phyloP scores from a whole-genome alignment of 64 coral and sea anemone genomes.

The Acropora tenuis region DNA sequence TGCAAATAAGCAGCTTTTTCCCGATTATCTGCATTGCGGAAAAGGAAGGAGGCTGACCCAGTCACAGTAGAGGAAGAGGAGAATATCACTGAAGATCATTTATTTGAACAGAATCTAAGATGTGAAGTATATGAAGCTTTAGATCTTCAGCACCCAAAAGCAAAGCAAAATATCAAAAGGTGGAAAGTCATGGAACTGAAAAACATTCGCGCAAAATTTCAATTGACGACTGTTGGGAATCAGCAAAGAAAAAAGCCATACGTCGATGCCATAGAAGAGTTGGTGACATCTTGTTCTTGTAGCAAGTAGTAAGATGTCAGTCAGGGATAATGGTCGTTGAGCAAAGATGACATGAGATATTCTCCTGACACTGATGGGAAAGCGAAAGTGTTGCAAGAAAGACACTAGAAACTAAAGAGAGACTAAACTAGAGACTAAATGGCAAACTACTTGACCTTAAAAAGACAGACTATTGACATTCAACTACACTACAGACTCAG shows the following conservation, averaged over 20 bases:
- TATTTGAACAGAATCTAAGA: background rate
- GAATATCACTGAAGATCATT: background rate
- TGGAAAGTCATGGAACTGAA: slow-evolving; percentile 9
- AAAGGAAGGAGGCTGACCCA: background rate
- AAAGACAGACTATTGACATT: too few species aligned
- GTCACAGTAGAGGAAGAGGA: background rate
- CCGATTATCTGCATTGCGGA: slow-evolving; percentile 9
- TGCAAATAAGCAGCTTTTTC: slow-evolving; percentile 40
- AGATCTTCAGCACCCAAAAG: background rate
- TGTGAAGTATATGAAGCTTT: too few species aligned
- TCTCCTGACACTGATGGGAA: too few species aligned
- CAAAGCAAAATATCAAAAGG: background rate
- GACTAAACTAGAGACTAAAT: too few species aligned
- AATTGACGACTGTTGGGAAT: background rate
- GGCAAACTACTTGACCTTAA: too few species aligned
- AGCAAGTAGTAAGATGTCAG: background rate
- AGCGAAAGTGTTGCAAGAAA: too few species aligned
- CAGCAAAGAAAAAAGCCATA: background rate
- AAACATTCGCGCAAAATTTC: background rate
- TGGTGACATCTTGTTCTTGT: slow-evolving; percentile 7
- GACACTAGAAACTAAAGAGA: too few species aligned
- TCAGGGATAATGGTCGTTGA: too few species aligned
- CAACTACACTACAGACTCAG: too few species aligned
- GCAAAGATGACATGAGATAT: too few species aligned
- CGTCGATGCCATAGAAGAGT: background rate